Base-by-base conservation (phyloP, 1,140 invertebrate genomes). In the Scaptomyza graminum region DNA sequence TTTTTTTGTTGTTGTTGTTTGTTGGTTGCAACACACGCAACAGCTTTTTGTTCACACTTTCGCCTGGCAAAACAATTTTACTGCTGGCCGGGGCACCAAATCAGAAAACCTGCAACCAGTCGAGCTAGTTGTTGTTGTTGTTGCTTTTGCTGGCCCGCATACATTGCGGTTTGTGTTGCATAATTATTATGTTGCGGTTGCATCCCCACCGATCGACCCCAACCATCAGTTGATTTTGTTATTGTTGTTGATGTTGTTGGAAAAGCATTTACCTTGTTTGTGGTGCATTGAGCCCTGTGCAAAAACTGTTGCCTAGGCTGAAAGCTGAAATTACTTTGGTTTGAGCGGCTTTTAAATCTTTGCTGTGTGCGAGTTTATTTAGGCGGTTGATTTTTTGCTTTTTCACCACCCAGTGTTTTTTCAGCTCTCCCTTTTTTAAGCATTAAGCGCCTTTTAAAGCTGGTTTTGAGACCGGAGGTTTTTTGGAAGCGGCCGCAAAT, bases 21-120 rank as follows among this genome's bases (percentile, higher is more conserved):
- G 84, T 85, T 50, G 68, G 57, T 46, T 75, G 74, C 81, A 85
- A 62, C 80, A 81, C 80, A 84, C 80, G 80, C 81, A 85, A 87
- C 82, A 87, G 82, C 83, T 87, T 87, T 84, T 87, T 87, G 82
- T 87, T 87, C 82, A 87, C 82, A 87, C 82, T 87, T 87, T 87
- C 82, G 83, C 82, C 78, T 81, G 70, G 82, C 74, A 85, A 87
- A 85, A 85, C 82, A 85, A 85, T 85, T 85, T 83, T 78, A 50
- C 74, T 75, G 69, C 73, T 61, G 65, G 62, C 62, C 65, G 47
- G 55, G 64, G 41, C 63, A 28, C 62, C 69, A 60, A 62, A 68
- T 73, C 70, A 59, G 54, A 59, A 55, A 71, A 56, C 56, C 71
- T 64, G 78, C 66, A 74, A 69, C 76, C 78, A 56, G 64, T 18